Percentiles rank a stretch among this genome's conserved stretches.
Evolutionary conservation across 2,888 invertebrate genomes (phyloP).

Genomic region (Macrophya annulata): DNA sequence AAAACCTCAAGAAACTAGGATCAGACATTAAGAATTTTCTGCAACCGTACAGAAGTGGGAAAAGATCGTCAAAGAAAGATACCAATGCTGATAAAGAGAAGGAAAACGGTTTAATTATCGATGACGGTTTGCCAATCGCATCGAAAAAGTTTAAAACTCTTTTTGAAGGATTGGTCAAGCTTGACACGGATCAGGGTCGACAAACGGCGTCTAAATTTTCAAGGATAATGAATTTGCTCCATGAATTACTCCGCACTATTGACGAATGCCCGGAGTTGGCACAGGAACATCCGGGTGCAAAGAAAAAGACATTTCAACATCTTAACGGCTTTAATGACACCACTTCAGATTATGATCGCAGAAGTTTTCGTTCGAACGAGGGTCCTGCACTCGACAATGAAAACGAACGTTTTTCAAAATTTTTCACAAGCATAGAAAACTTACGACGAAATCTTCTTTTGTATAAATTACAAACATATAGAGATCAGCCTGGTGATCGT

Average conservation of each 20-base stretch:
- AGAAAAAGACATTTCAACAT: not conserved
- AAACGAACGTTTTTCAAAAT: not conserved
- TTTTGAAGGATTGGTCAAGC: not conserved
- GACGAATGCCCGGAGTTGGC: not conserved
- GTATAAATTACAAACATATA: not conserved
- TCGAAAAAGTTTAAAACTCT: not conserved
- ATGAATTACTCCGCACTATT: not conserved
- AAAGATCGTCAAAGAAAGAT: not conserved
- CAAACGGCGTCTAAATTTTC: not conserved
- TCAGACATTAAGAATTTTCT: not conserved
- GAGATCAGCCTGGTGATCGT: not conserved
- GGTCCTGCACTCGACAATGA: not conserved
- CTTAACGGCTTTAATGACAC: not conserved
- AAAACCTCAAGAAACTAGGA: not conserved
- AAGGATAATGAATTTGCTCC: not conserved
- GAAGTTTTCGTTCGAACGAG: not conserved
- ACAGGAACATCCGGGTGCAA: not conserved
- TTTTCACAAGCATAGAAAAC: not conserved
- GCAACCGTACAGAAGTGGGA: not conserved
- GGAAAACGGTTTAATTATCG: not conserved
- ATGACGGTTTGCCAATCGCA: not conserved
- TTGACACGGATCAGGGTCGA: not conserved
- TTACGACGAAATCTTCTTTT: not conserved
- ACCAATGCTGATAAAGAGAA: not conserved
- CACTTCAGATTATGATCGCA: not conserved